Conservation (phyloP, 2,888 invertebrate genomes). For the Resseliella maxima region DNA sequence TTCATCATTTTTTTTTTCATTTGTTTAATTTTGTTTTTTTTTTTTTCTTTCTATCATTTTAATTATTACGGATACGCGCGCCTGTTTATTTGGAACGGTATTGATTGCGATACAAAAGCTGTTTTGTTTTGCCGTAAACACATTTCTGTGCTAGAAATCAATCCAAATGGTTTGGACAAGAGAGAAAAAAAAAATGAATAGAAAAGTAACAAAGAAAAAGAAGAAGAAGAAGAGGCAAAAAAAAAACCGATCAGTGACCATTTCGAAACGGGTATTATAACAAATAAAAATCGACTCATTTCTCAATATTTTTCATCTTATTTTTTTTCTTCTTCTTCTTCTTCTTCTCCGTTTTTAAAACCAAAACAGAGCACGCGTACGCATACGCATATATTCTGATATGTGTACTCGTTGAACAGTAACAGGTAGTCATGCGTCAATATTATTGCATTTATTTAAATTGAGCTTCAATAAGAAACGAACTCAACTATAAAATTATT, state of each 20-base stretch:
- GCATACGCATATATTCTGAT: no score
- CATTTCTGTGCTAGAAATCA: background rate
- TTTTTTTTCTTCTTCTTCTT: no score
- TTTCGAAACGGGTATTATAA: constrained; percentile 34
- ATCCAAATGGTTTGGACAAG: background rate
- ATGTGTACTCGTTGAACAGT: background rate
- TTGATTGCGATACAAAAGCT: constrained; percentile 8
- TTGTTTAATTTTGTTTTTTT: background rate
- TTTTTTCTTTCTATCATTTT: constrained; percentile 27
- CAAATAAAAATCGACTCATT: background rate
- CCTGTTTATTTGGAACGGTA: constrained; percentile 11
- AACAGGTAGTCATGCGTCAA: constrained; percentile 38
- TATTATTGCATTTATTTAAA: background rate
- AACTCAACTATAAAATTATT: background rate
- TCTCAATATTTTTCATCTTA: background rate
- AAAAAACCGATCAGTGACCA: background rate
- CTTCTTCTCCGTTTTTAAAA: no score
- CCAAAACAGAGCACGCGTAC: background rate
- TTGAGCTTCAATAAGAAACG: background rate
- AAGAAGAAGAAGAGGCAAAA: background rate
- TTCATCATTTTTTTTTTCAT: no score
- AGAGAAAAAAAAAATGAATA: background rate
- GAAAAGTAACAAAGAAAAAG: background rate
- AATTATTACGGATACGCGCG: constrained; percentile 27
- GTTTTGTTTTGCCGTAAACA: background rate